Percentiles rank a stretch among this genome's conserved stretches.
Conservation (phyloP, 2,113 vertebrate genomes). For the Coracopsis vasa region DNA sequence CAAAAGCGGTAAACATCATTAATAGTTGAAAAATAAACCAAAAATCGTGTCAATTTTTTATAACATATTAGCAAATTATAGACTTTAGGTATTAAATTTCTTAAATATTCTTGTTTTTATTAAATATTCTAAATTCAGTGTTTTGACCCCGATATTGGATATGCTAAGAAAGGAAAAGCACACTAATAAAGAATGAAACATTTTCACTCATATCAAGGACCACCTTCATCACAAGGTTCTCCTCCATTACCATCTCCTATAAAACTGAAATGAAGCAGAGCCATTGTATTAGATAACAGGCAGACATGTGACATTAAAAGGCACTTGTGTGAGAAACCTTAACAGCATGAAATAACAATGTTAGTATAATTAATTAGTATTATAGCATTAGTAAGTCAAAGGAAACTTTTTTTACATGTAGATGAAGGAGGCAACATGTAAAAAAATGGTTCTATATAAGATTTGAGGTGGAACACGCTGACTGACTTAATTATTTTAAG, state of each 20-base stretch:
- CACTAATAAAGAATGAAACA: background rate
- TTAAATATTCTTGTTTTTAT: background rate
- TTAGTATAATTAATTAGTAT: background rate
- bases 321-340: background rate
- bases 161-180: background rate
- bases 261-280: background rate
- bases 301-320: background rate
- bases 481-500: background rate
- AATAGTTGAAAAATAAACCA: background rate
- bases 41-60: background rate
- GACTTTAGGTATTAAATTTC: background rate
- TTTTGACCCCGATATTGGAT: background rate
- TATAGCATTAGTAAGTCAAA: background rate
- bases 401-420: background rate
- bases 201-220: background rate
- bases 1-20: background rate
- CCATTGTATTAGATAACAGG: background rate
- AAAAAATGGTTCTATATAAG: background rate
- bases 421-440: background rate
- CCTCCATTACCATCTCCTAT: background rate
- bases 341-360: background rate
- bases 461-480: background rate
- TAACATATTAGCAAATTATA: background rate
- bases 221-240: background rate
- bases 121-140: background rate